Evolutionary conservation across 2,888 invertebrate genomes (phyloP).

Genomic region (Drosophila kanekoi): DNA sequence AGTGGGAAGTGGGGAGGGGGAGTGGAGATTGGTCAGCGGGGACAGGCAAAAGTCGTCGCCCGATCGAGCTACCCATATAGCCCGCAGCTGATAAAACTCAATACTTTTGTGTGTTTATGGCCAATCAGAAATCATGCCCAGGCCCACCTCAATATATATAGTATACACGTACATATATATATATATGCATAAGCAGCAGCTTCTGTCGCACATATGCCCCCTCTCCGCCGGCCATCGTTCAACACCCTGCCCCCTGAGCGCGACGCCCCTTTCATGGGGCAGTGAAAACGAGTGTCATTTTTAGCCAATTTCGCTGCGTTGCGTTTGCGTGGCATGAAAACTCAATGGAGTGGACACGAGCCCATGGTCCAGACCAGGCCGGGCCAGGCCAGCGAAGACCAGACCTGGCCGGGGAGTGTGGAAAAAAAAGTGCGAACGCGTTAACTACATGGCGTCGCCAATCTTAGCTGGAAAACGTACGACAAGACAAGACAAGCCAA

Average conservation of each 20-base stretch:
- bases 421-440: conserved; percentile 79
- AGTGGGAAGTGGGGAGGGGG: neutral
- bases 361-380: conserved; percentile 54
- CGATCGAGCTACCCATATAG: conserved; percentile 60
- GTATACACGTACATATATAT: conserved; percentile 8
- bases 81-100: conserved; percentile 81
- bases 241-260: conserved; percentile 3
- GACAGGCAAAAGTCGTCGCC: conserved; percentile 1
- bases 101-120: conserved; percentile 79
- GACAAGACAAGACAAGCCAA: conserved; percentile 78
- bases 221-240: neutral
- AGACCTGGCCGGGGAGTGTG: conserved; percentile 23
- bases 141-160: conserved; percentile 62
- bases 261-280: conserved; percentile 14
- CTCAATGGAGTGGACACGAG: conserved; percentile 79
- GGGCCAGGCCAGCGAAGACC: conserved; percentile 15
- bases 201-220: conserved; percentile 36
- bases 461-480: conserved; percentile 80
- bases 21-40: neutral
- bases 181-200: conserved; percentile 67
- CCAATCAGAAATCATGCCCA: conserved; percentile 80
- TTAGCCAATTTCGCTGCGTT: conserved; percentile 76
- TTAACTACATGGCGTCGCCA: conserved; percentile 80
- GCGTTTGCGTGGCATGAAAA: conserved; percentile 79
- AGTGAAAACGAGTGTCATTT: conserved; percentile 77